Evolutionary conservation across 1,140 invertebrate genomes (phyloP).

Genomic region (Belonocnema kinseyi): DNA sequence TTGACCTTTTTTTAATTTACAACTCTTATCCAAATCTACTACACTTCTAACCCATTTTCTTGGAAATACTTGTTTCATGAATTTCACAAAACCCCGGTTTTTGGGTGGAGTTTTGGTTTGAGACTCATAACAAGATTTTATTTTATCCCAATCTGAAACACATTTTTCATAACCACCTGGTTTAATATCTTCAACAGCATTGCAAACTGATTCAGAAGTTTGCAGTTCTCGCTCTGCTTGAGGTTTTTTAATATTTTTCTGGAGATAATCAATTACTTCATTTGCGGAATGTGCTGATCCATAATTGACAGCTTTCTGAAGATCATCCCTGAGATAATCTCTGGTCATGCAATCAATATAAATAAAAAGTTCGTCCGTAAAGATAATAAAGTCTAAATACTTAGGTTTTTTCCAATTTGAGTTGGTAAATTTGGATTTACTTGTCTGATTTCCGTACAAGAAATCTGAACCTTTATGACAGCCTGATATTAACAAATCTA

Average conservation of each 20-base stretch:
- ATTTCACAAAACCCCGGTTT: background rate
- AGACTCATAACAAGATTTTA: background rate
- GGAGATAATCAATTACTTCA: background rate
- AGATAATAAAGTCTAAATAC: background rate
- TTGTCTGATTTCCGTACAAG: background rate
- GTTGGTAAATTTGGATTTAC: background rate
- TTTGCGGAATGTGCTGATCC: background rate
- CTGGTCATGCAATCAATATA: background rate
- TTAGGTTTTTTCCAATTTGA: background rate
- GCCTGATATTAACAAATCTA: background rate
- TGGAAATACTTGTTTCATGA: background rate
- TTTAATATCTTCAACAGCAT: background rate
- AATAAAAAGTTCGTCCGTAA: background rate
- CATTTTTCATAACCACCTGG: conserved; percentile 9
- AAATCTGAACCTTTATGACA: background rate
- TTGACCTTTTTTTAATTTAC: background rate
- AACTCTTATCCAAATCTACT: background rate
- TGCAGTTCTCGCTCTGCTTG: background rate
- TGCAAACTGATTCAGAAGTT: background rate
- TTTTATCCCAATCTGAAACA: background rate
- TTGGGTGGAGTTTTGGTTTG: background rate
- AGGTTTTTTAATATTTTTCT: background rate
- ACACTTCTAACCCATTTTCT: background rate
- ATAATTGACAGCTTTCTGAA: background rate
- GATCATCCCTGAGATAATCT: background rate